Base-by-base conservation (phyloP, 1,140 invertebrate genomes). In the Galleria mellonella region DNA sequence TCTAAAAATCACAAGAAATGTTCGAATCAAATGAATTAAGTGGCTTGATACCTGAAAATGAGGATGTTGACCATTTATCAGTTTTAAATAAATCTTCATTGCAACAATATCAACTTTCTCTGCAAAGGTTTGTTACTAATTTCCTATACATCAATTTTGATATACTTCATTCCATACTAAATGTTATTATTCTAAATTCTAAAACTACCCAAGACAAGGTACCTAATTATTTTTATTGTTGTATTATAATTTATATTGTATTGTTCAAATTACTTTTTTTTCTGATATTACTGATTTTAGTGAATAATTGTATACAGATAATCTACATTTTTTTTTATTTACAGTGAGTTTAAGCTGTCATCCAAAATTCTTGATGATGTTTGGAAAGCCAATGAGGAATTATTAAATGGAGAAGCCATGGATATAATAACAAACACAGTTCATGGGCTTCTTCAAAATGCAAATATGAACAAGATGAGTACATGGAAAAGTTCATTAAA, bases 401-500 rank as follows among this genome's bases (percentile, higher is more conserved):
- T 58, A 12, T 47, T 63, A 11, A 52, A 44, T 54, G 46, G 54
- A 27, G 28, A 48, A 13, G 33, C 53, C 8, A 17, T 49, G 5
- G 35, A 37, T n/a, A 17, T 37, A 17, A 7, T 37, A n/a, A 9
- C n/a, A 2, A 15, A 15, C 1, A 15, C 35, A 15, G 14, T 37
- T 7, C 14, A 17, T 17, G 15, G 13, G 9, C 32, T 37, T 13
- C 8, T 37, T 2, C 14, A 63, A 37, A 62, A 55, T 39, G 32
- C 49, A 11, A 47, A 69, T 27, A 47, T 38, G 17, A 59, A 37
- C 42, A 59, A 63, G 6, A 42, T 51, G 10, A 59, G 45, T 15
- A 62, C 46, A 27, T 79, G 74, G 73, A 68, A 47, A 51, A 68
- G 56, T 53, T 59, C 50, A 9, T 46, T 67, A 7, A 54, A 55